Evolutionary conservation across 2,888 invertebrate genomes (phyloP), one percentile per base, ranked within the genome.

Genomic region (Tethea ocularis): DNA sequence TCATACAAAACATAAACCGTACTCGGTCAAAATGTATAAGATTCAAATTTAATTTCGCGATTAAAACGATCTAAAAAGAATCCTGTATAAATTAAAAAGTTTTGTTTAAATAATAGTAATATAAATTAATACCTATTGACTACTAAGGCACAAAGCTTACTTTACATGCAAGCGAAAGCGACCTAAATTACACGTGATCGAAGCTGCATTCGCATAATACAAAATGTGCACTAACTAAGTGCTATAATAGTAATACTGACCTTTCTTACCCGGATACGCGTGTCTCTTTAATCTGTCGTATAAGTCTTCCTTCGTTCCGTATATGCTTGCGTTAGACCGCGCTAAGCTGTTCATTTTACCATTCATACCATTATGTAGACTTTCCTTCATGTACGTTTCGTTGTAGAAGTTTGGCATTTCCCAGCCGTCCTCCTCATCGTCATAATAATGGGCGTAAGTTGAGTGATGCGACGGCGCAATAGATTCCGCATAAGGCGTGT

Each of bases 361-460:
- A 74, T 95, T 96, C 88, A 96, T 95, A 23, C 96, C 96, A 74
- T 96, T 97, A 87, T 98, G 98, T 60, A 98, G 94, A 81, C 97
- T 95, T 93, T 97, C 97, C 91, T 98, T 98, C 98, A 98, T 98
- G 82, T 98, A 98, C 1, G 98, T 98, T 89, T 98, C 98, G 85
- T 98, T 98, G 91, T 98, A 98, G 88, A 98, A 98, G 88, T 98
- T 98, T 0, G 98, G 98, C 98, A 98, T 98, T 84, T 98, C 98
- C 98, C 98, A 98, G 54, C 98, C 98, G 77, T 98, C 98, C 87
- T 98, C 98, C 82, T 98, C 98, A 74, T 98, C 98, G 82, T 98
- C 98, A 75, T 98, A 98, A 86, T 98, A 98, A 84, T 98, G 98
- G 4, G 98, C 98, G 86, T 98, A 98, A 0, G 98, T 98, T 55